Percentiles rank a stretch among this genome's conserved stretches.
Conservation (phyloP, 2,888 invertebrate species). For the Drosophila picticornis region DNA sequence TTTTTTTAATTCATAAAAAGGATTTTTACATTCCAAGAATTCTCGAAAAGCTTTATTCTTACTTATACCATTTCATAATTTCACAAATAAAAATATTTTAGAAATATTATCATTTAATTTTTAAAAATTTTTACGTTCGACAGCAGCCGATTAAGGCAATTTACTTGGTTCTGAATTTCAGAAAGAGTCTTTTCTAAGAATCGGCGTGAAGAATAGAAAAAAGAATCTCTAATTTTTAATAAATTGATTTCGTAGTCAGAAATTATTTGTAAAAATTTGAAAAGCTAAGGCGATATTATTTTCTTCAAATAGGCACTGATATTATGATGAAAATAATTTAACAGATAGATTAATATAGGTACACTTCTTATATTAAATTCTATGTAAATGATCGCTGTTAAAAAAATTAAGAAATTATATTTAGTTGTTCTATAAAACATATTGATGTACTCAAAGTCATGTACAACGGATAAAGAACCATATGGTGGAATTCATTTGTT, state of each 20-base stretch:
- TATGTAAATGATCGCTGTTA: neutral
- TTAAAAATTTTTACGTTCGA: fast-evolving
- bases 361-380: neutral
- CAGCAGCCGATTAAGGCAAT: neutral
- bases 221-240: neutral
- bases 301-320: neutral
- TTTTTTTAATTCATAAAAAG: neutral
- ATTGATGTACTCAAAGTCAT: slow-evolving; percentile 40
- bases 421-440: slow-evolving; percentile 11
- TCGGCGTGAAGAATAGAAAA: neutral
- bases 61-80: neutral
- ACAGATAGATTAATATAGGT: neutral
- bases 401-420: neutral
- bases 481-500: slow-evolving; percentile 25
- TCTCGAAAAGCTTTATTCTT: neutral
- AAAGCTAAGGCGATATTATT: neutral
- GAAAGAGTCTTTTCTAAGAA: neutral
- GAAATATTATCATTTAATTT: fast-evolving
- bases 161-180: neutral
- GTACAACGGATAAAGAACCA: slow-evolving; percentile 5
- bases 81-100: neutral
- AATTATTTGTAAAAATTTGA: neutral
- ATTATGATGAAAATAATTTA: neutral
- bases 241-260: neutral
- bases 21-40: neutral